phyloP scores from a whole-genome alignment of 2,797 vertebrate genomes.

The Enteromius paludinosus region DNA sequence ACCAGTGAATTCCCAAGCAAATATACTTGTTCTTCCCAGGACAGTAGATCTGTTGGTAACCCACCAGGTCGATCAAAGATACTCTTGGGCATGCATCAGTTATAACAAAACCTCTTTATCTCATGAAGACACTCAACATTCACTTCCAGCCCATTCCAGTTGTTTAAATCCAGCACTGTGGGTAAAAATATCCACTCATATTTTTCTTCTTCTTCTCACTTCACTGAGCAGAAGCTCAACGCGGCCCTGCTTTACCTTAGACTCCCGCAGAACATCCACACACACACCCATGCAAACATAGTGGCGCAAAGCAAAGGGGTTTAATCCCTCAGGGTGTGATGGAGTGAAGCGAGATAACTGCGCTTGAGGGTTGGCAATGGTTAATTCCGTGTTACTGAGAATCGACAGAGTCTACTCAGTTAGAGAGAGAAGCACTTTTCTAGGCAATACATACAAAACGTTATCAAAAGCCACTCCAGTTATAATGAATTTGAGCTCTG shows the following conservation, averaged over 20 bases:
- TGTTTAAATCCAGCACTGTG: conserved; percentile 36
- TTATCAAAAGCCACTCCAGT: conserved; percentile 35
- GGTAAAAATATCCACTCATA: conserved; percentile 56
- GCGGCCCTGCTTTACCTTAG: conserved; percentile 23
- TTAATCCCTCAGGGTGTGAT: conserved; percentile 47
- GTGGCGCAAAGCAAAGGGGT: conserved; percentile 24
- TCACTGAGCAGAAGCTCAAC: conserved; percentile 43
- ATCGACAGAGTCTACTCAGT: conserved; percentile 7
- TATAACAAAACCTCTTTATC: conserved; percentile 38
- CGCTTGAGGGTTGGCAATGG: conserved; percentile 31
- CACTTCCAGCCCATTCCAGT: conserved; percentile 13
- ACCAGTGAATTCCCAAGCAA: conserved; percentile 45
- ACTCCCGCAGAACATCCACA: conserved; percentile 24
- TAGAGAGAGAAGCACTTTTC: conserved; percentile 23
- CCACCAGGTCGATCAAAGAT: conserved; percentile 54
- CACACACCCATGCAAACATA: conserved; percentile 35
- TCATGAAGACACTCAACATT: conserved; percentile 34
- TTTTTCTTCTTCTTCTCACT: conserved; percentile 16
- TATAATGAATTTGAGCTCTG: conserved; percentile 41
- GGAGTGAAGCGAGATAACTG: conserved; percentile 33
- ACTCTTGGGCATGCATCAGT: conserved; percentile 43
- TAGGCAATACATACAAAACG: conserved; percentile 39
- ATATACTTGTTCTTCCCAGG: conserved; percentile 33
- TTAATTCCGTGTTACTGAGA: conserved; percentile 23
- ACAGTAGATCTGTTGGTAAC: conserved; percentile 46